Conservation (phyloP, 2,113 vertebrate genomes). For the Clinocottus analis region DNA sequence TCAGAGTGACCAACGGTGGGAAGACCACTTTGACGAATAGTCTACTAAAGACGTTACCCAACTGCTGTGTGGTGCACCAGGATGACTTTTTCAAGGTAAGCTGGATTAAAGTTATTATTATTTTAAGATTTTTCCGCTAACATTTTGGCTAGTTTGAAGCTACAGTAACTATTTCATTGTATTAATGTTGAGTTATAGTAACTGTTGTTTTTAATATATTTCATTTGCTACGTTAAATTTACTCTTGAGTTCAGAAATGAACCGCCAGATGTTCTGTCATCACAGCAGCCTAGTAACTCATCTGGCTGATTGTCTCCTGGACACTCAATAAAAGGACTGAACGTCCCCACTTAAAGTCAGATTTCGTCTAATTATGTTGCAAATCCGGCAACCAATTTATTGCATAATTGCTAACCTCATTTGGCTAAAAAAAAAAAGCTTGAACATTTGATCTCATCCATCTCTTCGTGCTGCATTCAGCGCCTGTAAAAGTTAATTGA, state of each 20-base stretch:
- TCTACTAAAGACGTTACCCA: conserved; percentile 82
- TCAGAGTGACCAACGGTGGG: conserved; percentile 88
- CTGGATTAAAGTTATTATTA: not conserved
- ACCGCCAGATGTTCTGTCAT: conserved; percentile 72
- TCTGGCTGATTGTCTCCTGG: conserved; percentile 85
- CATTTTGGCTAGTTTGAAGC: conserved; percentile 25
- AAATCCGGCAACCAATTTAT: conserved; percentile 24
- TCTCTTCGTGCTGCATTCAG: conserved; percentile 23
- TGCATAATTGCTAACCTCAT: conserved; percentile 23
- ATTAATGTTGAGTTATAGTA: conserved; percentile 14
- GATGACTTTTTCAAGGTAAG: conserved; percentile 89
- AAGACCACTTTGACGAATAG: conserved; percentile 86
- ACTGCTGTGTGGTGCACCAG: conserved; percentile 87
- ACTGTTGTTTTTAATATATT: conserved; percentile 28
- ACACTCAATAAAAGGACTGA: conserved; percentile 76
- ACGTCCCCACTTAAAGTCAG: conserved; percentile 74
- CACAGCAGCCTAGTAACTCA: conserved; percentile 76
- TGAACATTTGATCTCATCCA: not conserved
- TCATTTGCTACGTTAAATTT: conserved; percentile 42
- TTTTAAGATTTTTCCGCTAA: no score
- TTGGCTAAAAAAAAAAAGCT: conserved; percentile 18
- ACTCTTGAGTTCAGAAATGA: conserved; percentile 33
- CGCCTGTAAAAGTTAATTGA: not conserved
- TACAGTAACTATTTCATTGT: conserved; percentile 9
- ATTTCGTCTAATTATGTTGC: conserved; percentile 24